Evolutionary conservation across 2,113 vertebrate genomes (phyloP), one percentile per base, ranked within the genome.

Genomic region (Ctenomys sociabilis): DNA sequence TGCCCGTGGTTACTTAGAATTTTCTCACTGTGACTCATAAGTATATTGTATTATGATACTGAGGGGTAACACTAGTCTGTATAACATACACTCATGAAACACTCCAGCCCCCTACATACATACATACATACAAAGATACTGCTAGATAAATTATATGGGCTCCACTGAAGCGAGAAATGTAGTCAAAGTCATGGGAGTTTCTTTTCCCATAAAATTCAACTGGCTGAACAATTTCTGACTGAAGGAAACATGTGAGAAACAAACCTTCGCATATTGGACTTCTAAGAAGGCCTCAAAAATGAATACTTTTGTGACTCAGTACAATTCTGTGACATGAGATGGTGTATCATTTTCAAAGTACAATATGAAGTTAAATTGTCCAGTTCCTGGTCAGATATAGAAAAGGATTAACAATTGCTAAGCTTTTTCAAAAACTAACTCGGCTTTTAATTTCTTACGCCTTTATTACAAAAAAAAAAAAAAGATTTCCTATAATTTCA

Each of bases 291-390:
- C 14, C 35, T 85, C 1, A 80, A 61, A 59, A 85, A 59, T 24
- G 3, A 80, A 80, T 40, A 57, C 35, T 3, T 40, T 73, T 54
- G 9, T 73, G 40, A 83, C 16, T 21, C 16, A 87, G 4, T 89
- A 49, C 92, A n/a, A 45, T 28, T 26, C 7, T 63, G 19, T 94
- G 54, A 19, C 35, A 78, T 90, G 30, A 92, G 96, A 88, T 64
- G 22, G 49, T 88, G 26, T 66, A 26, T 13, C 95, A 87, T 70
- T 89, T 9, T 92, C 49, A 57, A 92, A 81, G 81, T 87, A 68
- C 54, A 73, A 93, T 49, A 87, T 86, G 63, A 97, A 96, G 86
- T 95, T 63, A 94, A 96, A 91, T 97, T 93, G 86, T 80, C 57
- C 21, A 40, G 12, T 95, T 95, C 35, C 26, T 96, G n/a, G 1